A percentile compares a stretch with the other conserved stretches of the same genome.
Evolutionary conservation across 2,797 vertebrate species (phyloP).

Genomic region (Moxostoma hubbsi): DNA sequence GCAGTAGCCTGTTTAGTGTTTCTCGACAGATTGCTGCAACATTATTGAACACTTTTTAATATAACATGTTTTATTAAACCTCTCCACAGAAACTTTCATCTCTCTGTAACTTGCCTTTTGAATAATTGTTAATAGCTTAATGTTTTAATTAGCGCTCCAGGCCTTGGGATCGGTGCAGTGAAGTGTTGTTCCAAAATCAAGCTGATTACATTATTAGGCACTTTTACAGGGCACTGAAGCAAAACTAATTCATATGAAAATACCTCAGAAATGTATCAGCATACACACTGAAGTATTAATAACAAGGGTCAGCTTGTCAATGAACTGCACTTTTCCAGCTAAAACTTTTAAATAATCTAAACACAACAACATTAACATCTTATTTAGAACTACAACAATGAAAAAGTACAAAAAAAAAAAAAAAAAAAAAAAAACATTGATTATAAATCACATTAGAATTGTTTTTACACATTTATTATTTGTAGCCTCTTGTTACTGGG

Average conservation of each 20-base stretch:
- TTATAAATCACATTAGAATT: background rate
- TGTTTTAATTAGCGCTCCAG: slow-evolving; percentile 54
- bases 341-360: slow-evolving; percentile 18
- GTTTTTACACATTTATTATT: background rate
- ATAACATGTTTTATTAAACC: slow-evolving; percentile 52
- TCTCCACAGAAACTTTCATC: slow-evolving; percentile 53
- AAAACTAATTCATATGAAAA: slow-evolving; percentile 57
- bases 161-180: slow-evolving; percentile 44
- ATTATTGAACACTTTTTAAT: no score
- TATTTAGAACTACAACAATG: background rate
- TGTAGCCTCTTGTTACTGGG: no score
- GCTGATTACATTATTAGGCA: slow-evolving; percentile 60
- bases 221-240: slow-evolving; percentile 50
- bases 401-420: background rate
- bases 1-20: no score
- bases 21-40: no score
- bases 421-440: no score
- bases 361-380: background rate
- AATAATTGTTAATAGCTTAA: slow-evolving; percentile 56
- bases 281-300: slow-evolving; percentile 41
- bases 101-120: slow-evolving; percentile 49
- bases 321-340: slow-evolving; percentile 10
- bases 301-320: slow-evolving; percentile 24
- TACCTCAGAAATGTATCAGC: slow-evolving; percentile 60
- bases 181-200: slow-evolving; percentile 56